Conservation (phyloP, 2,888 invertebrate genomes). For the Zygogramma bicolorata region DNA sequence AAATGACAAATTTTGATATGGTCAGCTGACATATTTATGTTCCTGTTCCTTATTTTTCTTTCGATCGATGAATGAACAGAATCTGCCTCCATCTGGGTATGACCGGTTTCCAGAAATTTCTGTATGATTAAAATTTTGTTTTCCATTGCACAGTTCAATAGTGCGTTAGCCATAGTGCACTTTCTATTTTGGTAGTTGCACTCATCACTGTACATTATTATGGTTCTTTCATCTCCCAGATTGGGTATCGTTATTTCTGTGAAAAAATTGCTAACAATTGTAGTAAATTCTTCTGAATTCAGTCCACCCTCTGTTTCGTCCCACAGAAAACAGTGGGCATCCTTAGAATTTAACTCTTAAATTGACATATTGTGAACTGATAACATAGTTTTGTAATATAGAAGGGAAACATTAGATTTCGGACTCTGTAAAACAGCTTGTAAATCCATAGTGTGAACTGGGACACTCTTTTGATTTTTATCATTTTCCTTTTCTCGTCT, state of each 20-base stretch:
- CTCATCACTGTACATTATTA: constrained; percentile 27
- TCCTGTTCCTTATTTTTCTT: neutral
- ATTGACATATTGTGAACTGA: constrained; percentile 7
- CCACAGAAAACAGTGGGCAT: constrained; percentile 13
- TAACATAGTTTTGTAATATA: constrained; percentile 17
- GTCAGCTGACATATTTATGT: constrained; percentile 17
- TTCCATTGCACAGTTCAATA: constrained; percentile 21
- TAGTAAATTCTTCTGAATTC: constrained; percentile 18
- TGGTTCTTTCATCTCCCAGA: neutral
- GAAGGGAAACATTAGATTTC: constrained; percentile 14
- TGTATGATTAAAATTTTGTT: constrained; percentile 10
- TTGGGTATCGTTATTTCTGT: neutral
- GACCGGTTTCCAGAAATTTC: constrained; percentile 11
- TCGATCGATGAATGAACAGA: constrained; percentile 18
- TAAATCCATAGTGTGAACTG: constrained; percentile 3
- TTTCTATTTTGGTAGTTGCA: constrained; percentile 32
- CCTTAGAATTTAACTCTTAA: neutral
- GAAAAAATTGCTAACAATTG: neutral
- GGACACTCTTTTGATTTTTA: constrained; percentile 28
- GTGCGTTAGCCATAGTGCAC: constrained; percentile 16
- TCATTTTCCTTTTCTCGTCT: constrained; percentile 30
- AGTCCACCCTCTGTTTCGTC: constrained; percentile 18
- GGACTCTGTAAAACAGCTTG: constrained; percentile 10
- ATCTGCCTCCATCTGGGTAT: constrained; percentile 20
- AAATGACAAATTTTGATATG: constrained; percentile 2